Evolutionary conservation across 2,888 invertebrate genomes (phyloP), one percentile per base, ranked within the genome.

Genomic region (Drosophila hamatofila): DNA sequence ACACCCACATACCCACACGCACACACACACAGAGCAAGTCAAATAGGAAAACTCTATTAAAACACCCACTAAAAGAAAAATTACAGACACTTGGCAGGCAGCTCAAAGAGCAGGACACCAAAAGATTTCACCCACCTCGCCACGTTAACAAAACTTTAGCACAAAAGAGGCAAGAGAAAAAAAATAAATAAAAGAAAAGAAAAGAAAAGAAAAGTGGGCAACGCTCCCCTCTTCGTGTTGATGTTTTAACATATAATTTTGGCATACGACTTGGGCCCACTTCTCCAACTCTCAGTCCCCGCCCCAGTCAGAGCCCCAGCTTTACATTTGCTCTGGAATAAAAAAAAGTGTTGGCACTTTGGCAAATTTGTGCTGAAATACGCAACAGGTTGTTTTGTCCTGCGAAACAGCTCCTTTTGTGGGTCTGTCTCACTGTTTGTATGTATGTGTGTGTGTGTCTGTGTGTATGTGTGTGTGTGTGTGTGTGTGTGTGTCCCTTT

Each of bases 191-290:
- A 42, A 18, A 16, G 9, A 5, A 12, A 21, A 21, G 42, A 54
- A 48, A 64, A 58, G 18, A 25, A 54, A 18, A 39, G 25, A 39
- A 35, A 54, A 54, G 39, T 27, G 54, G 54, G 39, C 39, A 27
- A 25, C 8, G 25, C 23, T 57, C 57, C 62, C 69, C 18, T 7
- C 72, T 68, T 56, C 67, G 54, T 70, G 75, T 67, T 74, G 74
- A 81, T 76, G 79, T 68, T 82, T 87, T 57, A 88, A 84, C 83
- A 88, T 86, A 86, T 88, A 72, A 84, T 88, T 88, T 88, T 70
- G 83, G 86, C 86, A 83, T 72, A 86, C 83, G 78, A 70, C 78
- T 78, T 71, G 70, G 56, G 61, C 46, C 39, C 25, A 23, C 2
- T 3, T 2, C 3, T 35, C 25, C n/a, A 27, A 5, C 25, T 4